These are phyloP conservation scores for Pseudochromis fuscus DNA, from an alignment of 2,797 vertebrate genomes.

Conservation along the genomic window DNA sequence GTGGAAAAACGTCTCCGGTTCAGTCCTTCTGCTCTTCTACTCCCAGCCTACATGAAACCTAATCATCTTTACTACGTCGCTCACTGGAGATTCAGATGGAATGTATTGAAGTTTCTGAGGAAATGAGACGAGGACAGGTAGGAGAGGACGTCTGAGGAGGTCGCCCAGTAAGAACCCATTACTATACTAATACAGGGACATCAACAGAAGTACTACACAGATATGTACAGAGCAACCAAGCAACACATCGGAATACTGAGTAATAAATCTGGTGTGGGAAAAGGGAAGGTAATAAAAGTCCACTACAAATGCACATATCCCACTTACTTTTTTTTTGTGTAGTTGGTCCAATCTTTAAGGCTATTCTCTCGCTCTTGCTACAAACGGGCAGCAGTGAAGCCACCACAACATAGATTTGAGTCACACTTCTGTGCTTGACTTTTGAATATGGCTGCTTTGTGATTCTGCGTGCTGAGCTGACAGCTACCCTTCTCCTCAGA, in stretches of 20 bases:
- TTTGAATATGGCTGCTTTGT: slow-evolving; percentile 77
- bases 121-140: slow-evolving; percentile 62
- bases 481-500: slow-evolving; percentile 66
- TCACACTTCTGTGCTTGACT: slow-evolving; percentile 70
- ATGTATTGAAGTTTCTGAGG: slow-evolving; percentile 81
- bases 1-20: slow-evolving; percentile 53
- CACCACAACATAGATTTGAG: slow-evolving; percentile 63
- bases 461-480: slow-evolving; percentile 65
- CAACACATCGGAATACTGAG: slow-evolving; percentile 76
- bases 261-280: slow-evolving; percentile 75
- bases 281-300: slow-evolving; percentile 69
- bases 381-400: slow-evolving; percentile 65
- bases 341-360: slow-evolving; percentile 78
- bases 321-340: slow-evolving; percentile 60
- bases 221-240: slow-evolving; percentile 82
- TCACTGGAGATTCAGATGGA: slow-evolving; percentile 69
- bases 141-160: slow-evolving; percentile 64
- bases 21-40: slow-evolving; percentile 43
- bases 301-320: slow-evolving; percentile 74
- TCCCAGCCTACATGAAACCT: slow-evolving; percentile 38
- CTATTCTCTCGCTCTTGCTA: slow-evolving; percentile 72
- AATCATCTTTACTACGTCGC: slow-evolving; percentile 59
- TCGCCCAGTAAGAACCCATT: slow-evolving; percentile 81
- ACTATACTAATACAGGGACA: slow-evolving; percentile 79
- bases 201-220: slow-evolving; percentile 81